phyloP scores from a whole-genome alignment of 2,113 vertebrate species.

The Paracanthobrama guichenoti region DNA sequence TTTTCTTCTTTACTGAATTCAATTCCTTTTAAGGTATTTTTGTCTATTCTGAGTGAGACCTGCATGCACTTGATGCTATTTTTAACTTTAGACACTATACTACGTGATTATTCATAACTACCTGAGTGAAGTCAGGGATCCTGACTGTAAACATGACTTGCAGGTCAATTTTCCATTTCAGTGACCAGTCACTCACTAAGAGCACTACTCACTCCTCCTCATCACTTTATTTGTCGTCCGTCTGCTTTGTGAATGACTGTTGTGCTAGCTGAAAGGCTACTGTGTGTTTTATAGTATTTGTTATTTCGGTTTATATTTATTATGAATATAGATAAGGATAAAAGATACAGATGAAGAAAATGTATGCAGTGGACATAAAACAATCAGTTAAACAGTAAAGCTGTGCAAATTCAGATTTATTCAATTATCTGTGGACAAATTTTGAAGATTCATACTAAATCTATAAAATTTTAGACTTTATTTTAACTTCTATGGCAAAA shows the following conservation, averaged over 20 bases:
- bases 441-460: not conserved
- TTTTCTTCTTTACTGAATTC: not conserved
- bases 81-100: not conserved
- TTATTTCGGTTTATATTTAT: no score
- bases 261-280: not conserved
- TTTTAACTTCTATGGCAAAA: not conserved
- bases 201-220: no score
- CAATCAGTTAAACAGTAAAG: not conserved
- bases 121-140: not conserved
- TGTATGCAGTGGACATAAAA: not conserved
- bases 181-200: not conserved
- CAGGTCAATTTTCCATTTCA: not conserved
- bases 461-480: not conserved
- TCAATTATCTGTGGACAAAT: not conserved
- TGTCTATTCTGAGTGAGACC: not conserved
- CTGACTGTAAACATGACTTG: slow-evolving; percentile 6
- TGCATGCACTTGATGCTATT: slow-evolving; percentile 6
- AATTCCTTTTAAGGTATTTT: not conserved
- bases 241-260: not conserved
- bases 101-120: slow-evolving; percentile 13
- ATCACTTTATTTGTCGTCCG: not conserved
- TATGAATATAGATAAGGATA: not conserved
- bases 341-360: not conserved
- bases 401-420: not conserved
- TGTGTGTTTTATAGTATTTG: not conserved